Evolutionary conservation across 2,113 vertebrate species (phyloP).

Genomic region (Toxotes jaculatrix): DNA sequence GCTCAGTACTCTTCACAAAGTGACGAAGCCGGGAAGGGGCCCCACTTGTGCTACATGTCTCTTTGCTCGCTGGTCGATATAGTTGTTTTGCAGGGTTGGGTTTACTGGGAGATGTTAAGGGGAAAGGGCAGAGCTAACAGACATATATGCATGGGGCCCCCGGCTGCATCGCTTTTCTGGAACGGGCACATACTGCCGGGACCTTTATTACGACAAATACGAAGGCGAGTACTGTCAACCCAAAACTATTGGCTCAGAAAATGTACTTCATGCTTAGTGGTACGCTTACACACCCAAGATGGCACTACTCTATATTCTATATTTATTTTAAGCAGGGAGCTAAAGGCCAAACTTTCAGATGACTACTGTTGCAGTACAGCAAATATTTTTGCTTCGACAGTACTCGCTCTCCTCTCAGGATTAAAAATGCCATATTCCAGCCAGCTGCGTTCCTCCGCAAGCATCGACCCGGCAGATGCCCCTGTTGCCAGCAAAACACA

Average conservation of each 20-base stretch:
- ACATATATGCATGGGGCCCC: constrained; percentile 90
- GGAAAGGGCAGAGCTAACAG: constrained; percentile 82
- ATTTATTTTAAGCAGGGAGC: background rate
- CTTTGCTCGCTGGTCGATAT: constrained; percentile 84
- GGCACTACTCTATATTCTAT: accelerated
- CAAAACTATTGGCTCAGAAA: constrained; percentile 89
- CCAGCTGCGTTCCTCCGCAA: background rate
- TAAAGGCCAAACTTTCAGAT: background rate
- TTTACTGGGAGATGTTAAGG: constrained; percentile 30
- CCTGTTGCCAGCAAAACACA: constrained; percentile 92
- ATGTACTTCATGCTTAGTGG: background rate
- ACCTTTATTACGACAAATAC: constrained; percentile 81
- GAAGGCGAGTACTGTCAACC: constrained; percentile 91
- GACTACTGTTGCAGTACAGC: background rate
- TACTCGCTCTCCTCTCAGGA: constrained; percentile 81
- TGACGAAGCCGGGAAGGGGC: constrained; percentile 91
- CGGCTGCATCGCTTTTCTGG: constrained; percentile 95
- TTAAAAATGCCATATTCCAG: background rate
- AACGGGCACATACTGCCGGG: constrained; percentile 97
- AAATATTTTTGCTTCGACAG: constrained; percentile 94
- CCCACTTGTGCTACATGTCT: constrained; percentile 89
- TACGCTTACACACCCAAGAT: background rate
- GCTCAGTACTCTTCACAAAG: constrained; percentile 90
- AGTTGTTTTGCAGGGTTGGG: constrained; percentile 20
- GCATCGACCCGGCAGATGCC: constrained; percentile 93